Evolutionary conservation across 2,888 invertebrate genomes (phyloP).

Genomic region (Electrophaes corylata): DNA sequence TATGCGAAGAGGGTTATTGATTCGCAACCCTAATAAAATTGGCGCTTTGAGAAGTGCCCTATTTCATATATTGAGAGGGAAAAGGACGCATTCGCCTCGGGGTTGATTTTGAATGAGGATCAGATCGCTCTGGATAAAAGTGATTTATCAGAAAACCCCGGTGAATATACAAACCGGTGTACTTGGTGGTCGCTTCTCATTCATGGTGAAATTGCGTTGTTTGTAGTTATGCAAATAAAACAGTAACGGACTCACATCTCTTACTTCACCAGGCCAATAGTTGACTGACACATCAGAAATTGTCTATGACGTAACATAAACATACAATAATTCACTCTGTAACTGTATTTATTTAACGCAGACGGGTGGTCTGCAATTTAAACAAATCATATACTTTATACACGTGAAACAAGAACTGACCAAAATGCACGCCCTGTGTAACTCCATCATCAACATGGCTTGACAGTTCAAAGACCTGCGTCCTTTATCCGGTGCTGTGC

Average conservation of each 20-base stretch:
- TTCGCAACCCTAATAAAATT: slow-evolving; percentile 79
- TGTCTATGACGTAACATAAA: no score
- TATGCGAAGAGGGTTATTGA: slow-evolving; percentile 66
- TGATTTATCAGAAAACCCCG: slow-evolving; percentile 47
- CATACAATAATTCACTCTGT: no score
- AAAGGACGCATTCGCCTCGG: slow-evolving; percentile 56
- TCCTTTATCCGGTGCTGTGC: slow-evolving; percentile 20
- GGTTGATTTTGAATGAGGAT: slow-evolving; percentile 62
- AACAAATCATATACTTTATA: background rate
- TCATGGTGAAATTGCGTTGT: slow-evolving; percentile 5
- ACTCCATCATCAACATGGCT: background rate
- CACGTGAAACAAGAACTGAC: slow-evolving; percentile 15
- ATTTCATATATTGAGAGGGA: slow-evolving; percentile 70
- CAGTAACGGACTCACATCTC: no score
- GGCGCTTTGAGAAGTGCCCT: slow-evolving; percentile 69
- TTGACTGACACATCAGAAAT: background rate
- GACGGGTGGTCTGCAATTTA: background rate
- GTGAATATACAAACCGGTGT: slow-evolving; percentile 15
- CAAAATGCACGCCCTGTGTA: slow-evolving; percentile 16
- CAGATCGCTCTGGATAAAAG: slow-evolving; percentile 55
- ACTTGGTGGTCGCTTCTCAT: slow-evolving; percentile 2
- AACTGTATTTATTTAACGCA: no score
- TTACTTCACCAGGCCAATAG: no score
- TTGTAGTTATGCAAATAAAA: slow-evolving; percentile 9
- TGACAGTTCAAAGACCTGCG: slow-evolving; percentile 19